Percentiles rank a stretch among this genome's conserved stretches.
These are phyloP conservation scores for Torymus auratus DNA, from an alignment of 2,888 invertebrate genomes.

Conservation along the genomic window DNA sequence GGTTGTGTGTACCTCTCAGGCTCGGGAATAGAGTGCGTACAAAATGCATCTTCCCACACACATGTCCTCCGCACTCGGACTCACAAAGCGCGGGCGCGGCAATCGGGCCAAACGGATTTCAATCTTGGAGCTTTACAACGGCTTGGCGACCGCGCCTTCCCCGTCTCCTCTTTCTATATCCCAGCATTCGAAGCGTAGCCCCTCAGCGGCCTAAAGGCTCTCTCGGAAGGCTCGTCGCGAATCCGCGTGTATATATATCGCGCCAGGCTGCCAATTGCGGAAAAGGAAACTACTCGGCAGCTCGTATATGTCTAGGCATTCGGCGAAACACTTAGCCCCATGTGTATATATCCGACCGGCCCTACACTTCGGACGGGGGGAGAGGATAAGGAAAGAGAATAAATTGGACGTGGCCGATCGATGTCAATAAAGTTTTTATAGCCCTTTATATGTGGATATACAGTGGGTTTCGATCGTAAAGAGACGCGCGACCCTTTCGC, in stretches of 20 bases:
- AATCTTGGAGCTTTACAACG: constrained; percentile 38
- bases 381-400: neutral
- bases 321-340: constrained; percentile 9
- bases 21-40: too few relatives aligned
- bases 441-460: neutral
- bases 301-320: constrained; percentile 7
- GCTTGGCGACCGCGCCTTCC: too few relatives aligned
- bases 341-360: neutral
- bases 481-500: too few relatives aligned
- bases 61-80: neutral
- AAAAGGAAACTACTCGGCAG: constrained; percentile 24
- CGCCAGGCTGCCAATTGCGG: constrained; percentile 20
- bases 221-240: neutral
- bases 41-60: neutral
- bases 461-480: neutral
- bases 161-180: too few relatives aligned
- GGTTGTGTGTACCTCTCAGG: neutral
- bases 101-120: constrained; percentile 42
- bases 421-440: constrained; percentile 11
- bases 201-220: neutral
- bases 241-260: neutral
- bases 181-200: too few relatives aligned
- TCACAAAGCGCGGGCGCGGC: constrained; percentile 2
- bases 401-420: constrained; percentile 22
- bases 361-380: too few relatives aligned